Base-by-base conservation (phyloP, 2,888 invertebrate species). In the Platerodrilus igneus region DNA sequence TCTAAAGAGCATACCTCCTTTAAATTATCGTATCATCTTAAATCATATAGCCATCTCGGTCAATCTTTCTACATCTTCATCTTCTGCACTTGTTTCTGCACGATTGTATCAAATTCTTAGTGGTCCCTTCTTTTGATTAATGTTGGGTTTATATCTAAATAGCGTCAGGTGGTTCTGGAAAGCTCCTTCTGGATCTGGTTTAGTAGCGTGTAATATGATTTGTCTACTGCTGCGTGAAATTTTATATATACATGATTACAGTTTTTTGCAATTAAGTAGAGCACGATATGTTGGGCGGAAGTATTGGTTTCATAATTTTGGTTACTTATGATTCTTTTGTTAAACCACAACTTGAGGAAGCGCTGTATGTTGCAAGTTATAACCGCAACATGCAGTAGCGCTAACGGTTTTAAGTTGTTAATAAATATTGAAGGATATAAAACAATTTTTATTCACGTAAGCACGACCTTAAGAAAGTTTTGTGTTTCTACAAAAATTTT, bases 101-200 rank as follows among this genome's bases (percentile, higher is more conserved):
- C 32, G 51, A 51, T 49, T 34, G 34, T 41, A 51, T 49, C 51
- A 21, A 22, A 38, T 34, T 31, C 41, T 36, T 22, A 25, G 39
- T 22, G 41, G 51, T 47, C 48, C 51, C 47, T 47, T 51, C 47
- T 29, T 51, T 51, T 51, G 51, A 51, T 51, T 51, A 51, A 51
- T 51, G 51, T 48, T 49, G 37, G 51, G 48, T 49, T 49, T 51
- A 51, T 51, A 49, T 45, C 47, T 43, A 44, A 45, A 47, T 37
- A 36, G 45, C 49, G 51, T 51, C 51, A 51, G 51, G 51, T 51
- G 51, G 49, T 45, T 42, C 47, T 26, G 38, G 27, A 19, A 34
- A 29, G 34, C 35, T 43, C 27, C n/a, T n/a, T n/a, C 17, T 21
- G 20, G 18, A 36, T 41, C 25, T 41, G 21, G 8, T 19, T 20